Evolutionary conservation across 1,140 invertebrate genomes (phyloP).

Genomic region (Phymastichus coffea): DNA sequence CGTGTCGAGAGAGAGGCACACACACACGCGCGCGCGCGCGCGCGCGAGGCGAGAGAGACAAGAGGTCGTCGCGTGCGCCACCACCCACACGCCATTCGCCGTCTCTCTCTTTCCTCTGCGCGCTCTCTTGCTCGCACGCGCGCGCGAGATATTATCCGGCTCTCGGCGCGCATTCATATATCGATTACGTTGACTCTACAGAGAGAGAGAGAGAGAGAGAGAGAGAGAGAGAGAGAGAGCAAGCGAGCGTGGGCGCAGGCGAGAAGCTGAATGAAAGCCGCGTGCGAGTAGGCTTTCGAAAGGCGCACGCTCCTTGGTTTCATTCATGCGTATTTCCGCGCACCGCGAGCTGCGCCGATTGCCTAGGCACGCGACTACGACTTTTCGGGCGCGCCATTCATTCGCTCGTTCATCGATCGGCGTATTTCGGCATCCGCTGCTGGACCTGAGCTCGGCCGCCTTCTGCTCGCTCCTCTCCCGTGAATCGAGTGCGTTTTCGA

Average conservation of each 20-base stretch:
- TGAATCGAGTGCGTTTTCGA: neutral
- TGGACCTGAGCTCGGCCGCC: neutral
- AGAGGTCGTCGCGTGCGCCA: conserved; percentile 12
- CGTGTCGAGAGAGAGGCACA: no score
- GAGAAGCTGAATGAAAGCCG: conserved; percentile 25
- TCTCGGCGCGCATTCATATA: conserved; percentile 23
- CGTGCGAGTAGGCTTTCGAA: conserved; percentile 16
- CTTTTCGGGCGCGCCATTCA: neutral
- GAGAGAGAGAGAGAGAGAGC: no score
- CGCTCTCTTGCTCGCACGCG: neutral
- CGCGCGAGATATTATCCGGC: conserved; percentile 14
- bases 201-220: no score
- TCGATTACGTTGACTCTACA: conserved; percentile 24
- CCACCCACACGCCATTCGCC: conserved; percentile 2
- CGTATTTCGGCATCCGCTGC: neutral
- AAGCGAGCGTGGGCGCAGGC: conserved; percentile 16
- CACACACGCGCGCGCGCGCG: no score
- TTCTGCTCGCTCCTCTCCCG: no score
- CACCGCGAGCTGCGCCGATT: neutral
- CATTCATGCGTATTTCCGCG: neutral
- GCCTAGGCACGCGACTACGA: neutral
- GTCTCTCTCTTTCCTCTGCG: conserved; percentile 7
- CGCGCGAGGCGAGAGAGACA: neutral
- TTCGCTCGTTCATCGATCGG: neutral
- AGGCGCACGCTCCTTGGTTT: conserved; percentile 1